Percentiles rank a stretch among this genome's conserved stretches.
phyloP scores from a whole-genome alignment of 2,113 vertebrate species.

The Sterna hirundo region DNA sequence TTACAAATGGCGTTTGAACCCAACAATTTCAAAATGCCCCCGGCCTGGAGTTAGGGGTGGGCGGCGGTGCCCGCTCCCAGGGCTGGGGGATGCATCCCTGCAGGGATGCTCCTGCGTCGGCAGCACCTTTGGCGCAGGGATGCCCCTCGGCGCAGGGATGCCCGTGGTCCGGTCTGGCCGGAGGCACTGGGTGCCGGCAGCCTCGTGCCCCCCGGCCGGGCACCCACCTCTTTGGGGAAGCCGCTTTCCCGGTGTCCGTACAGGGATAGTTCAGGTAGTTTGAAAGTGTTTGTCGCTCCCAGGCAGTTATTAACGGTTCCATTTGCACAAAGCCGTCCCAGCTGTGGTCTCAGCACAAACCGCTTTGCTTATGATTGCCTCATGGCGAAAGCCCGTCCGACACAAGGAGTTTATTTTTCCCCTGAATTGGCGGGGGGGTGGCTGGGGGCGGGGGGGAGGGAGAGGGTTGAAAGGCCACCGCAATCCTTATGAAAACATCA shows the following conservation, averaged over 20 bases:
- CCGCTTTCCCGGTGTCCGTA: rapidly evolving
- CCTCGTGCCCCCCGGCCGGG: rapidly evolving
- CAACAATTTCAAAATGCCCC: not conserved
- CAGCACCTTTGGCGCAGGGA: not conserved
- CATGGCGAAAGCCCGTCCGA: slow-evolving; percentile 12
- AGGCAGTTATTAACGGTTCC: not conserved
- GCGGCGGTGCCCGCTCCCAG: rapidly evolving
- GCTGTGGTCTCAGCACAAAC: not conserved
- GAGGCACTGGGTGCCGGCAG: not conserved
- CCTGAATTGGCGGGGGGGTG: not conserved
- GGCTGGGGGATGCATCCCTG: not conserved
- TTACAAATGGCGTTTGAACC: not conserved
- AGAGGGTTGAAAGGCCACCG: not conserved
- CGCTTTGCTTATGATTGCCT: not conserved
- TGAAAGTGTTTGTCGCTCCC: not conserved
- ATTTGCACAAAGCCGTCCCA: slow-evolving; percentile 17
- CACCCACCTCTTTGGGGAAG: rapidly evolving
- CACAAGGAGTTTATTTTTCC: slow-evolving; percentile 31
- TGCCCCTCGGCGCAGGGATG: not conserved
- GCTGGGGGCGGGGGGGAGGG: not conserved
- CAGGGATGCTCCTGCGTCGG: not conserved
- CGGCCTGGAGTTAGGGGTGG: not conserved
- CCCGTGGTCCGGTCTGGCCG: rapidly evolving
- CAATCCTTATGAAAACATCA: not conserved
- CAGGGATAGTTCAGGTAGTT: not conserved